Evolutionary conservation across 2,797 vertebrate species (phyloP).

Genomic region (Heteromormyrus szaboi): DNA sequence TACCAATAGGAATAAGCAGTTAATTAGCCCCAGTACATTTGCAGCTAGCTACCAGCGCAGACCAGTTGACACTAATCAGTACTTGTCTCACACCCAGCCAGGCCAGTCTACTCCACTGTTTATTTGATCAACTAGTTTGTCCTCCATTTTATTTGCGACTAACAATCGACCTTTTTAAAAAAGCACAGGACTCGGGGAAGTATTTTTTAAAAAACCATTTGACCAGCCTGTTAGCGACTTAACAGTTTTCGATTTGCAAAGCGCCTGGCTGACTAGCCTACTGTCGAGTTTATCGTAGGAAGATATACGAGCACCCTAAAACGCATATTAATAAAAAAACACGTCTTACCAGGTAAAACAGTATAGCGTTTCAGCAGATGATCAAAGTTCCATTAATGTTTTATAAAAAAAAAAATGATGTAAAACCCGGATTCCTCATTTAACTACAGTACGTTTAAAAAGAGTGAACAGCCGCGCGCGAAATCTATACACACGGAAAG

Average conservation of each 20-base stretch:
- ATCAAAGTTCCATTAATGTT: neutral
- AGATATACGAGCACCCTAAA: neutral
- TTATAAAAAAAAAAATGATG: neutral
- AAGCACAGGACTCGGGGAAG: neutral
- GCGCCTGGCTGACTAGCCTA: neutral
- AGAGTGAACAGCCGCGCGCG: neutral
- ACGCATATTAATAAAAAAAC: neutral
- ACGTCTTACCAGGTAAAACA: neutral
- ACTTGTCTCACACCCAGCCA: neutral
- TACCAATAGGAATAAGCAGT: neutral
- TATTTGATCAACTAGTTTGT: neutral
- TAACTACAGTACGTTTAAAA: neutral
- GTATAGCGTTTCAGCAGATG: neutral
- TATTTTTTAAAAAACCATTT: neutral
- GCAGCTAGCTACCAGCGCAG: neutral
- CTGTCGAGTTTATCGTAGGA: neutral
- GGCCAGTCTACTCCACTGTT: neutral
- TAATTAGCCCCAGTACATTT: neutral
- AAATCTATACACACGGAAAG: neutral
- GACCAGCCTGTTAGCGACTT: neutral
- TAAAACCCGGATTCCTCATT: neutral
- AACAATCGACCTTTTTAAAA: neutral
- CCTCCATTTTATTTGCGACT: neutral
- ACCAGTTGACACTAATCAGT: neutral
- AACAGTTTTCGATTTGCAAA: neutral